Base-by-base conservation (phyloP, 2,113 vertebrate species). In the Natator depressus region DNA sequence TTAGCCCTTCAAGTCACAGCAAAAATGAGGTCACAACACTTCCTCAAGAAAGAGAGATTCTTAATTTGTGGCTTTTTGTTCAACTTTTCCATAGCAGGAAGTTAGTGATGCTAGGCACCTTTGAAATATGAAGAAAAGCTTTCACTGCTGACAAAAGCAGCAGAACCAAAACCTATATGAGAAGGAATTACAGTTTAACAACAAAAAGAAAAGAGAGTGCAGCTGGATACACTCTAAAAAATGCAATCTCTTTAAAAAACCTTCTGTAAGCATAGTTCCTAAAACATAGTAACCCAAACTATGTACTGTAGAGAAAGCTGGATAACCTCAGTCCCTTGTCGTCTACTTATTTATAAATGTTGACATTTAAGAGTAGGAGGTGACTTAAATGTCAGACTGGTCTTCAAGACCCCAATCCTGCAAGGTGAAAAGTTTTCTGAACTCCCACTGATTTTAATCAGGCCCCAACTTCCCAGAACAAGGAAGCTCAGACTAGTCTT, bases 311-410 rank as follows among this genome's bases (percentile, higher is more conserved):
- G 49, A 91, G 87, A 87, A 85, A 94, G 80, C 10, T 86, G 76
- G 83, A 82, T 42, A 84, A 96, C 91, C 93, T 93, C 42, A 85
- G 90, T 85, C 84, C 85, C 89, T 97, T 59, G 80, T 84, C 62
- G 69, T 57, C 89, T 89, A 82, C 91, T 91, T 90, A 92, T 53
- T 94, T 94, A 89, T 86, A 96, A 93, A 95, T 20, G 69, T 53
- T 90, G 91, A 92, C 82, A 95, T 95, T 97, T 96, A 90, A 97
- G 80, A 69, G 72, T n/a, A 2, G 2, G 86, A 85, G 82, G 78
- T 19, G n/a, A 96, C 87, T 96, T 84, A 96, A 97, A 97, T 96
- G 91, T 91, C 96, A 97, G 49, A 85, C 54, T 47, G 82, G 88
- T 95, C 93, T 95, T 91, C 91, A 85, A 96, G 86, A 84, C 87